Evolutionary conservation across 2,888 invertebrate species (phyloP).

Genomic region (Thera britannica): DNA sequence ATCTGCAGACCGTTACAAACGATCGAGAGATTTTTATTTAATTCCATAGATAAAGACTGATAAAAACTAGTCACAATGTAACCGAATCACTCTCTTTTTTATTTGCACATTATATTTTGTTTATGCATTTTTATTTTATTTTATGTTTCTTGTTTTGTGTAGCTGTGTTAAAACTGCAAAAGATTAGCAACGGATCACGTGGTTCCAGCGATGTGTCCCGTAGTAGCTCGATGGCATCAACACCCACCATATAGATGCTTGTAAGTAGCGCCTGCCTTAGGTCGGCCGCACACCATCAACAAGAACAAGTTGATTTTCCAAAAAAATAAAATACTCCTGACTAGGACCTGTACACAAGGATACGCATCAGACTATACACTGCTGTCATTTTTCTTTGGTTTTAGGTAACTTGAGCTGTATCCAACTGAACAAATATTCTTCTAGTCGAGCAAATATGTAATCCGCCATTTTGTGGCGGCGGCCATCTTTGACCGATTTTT

Average conservation of each 20-base stretch:
- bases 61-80: neutral
- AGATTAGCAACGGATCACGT: conserved; percentile 38
- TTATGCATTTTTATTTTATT: conserved; percentile 29
- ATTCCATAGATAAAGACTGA: neutral
- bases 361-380: too few species aligned
- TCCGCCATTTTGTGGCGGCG: too few species aligned
- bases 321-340: neutral
- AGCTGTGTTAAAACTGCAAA: conserved; percentile 86
- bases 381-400: too few species aligned
- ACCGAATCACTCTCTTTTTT: neutral
- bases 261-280: conserved; percentile 19
- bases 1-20: too few species aligned
- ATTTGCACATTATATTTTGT: conserved; percentile 38
- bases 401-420: too few species aligned
- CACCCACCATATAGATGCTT: conserved; percentile 14
- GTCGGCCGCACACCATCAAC: neutral
- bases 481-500: too few species aligned
- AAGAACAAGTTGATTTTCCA: too few species aligned
- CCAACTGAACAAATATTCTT: too few species aligned
- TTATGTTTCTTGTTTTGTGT: conserved; percentile 59
- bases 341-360: neutral
- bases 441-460: too few species aligned
- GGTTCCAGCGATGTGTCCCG: conserved; percentile 12
- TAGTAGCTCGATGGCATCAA: conserved; percentile 18
- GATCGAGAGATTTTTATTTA: too few species aligned